phyloP scores from a whole-genome alignment of 2,113 vertebrate genomes.

The Chauna torquata region DNA sequence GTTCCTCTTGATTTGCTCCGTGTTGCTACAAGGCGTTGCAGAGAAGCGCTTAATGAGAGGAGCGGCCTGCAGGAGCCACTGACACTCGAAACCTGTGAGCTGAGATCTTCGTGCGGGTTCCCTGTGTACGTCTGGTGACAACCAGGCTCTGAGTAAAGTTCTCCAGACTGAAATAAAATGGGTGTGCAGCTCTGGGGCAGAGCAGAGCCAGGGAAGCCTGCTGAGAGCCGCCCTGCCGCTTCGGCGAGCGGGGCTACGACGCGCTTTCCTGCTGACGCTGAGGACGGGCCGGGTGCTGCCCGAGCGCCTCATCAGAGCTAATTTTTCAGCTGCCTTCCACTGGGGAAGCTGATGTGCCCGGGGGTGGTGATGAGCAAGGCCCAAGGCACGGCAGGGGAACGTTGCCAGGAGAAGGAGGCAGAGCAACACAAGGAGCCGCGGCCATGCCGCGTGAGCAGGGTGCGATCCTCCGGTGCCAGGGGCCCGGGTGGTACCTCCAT shows the following conservation, averaged over 20 bases:
- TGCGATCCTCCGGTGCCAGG: neutral
- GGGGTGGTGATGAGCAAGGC: fast-evolving
- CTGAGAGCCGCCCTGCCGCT: neutral
- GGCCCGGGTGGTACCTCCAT: neutral
- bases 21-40: neutral
- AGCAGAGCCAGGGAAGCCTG: neutral
- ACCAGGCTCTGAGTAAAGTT: neutral
- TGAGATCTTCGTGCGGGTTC: neutral
- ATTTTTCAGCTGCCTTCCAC: neutral
- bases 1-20: neutral
- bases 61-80: neutral
- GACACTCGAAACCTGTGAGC: fast-evolving
- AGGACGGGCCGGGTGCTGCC: neutral
- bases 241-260: neutral
- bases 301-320: too few relatives aligned
- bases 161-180: neutral
- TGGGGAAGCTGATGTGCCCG: too few relatives aligned
- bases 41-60: neutral
- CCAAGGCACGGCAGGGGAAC: fast-evolving
- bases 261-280: neutral
- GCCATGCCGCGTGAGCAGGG: neutral
- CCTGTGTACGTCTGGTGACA: neutral
- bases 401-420: neutral
- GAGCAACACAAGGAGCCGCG: too few relatives aligned
- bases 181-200: neutral